Conservation (phyloP, 2,888 invertebrate genomes). For the Aleiodes leptofemur region DNA sequence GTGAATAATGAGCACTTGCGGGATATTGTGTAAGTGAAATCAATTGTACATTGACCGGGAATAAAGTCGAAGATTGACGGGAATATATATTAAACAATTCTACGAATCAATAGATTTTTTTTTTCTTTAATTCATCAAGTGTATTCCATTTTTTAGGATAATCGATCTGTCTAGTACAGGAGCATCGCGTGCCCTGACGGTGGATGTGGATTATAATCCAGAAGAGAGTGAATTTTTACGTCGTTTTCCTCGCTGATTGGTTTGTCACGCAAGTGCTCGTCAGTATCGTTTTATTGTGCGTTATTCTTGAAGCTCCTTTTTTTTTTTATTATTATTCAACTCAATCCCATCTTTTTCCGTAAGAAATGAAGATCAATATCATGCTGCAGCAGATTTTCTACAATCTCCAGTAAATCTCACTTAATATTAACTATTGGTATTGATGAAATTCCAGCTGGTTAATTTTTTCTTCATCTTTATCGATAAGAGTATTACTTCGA, state of each 20-base stretch:
- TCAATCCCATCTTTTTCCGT: not conserved
- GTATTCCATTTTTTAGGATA: not conserved
- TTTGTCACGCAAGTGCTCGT: constrained; percentile 20
- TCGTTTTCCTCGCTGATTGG: not conserved
- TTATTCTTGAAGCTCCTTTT: not conserved
- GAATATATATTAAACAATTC: not conserved
- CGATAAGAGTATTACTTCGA: constrained; percentile 8
- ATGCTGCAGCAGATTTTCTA: too few species aligned
- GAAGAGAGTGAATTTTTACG: not conserved
- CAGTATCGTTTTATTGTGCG: not conserved
- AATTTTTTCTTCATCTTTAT: not conserved
- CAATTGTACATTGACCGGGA: too few species aligned
- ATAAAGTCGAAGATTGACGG: not conserved
- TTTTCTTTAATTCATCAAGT: not conserved
- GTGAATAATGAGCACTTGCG: too few species aligned
- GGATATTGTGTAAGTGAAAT: too few species aligned
- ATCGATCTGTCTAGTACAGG: constrained; percentile 3
- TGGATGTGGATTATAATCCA: not conserved
- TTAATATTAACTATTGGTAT: not conserved
- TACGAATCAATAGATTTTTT: not conserved
- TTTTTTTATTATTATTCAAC: too few species aligned
- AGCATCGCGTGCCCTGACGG: not conserved
- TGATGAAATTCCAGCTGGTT: not conserved
- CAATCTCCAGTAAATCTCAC: not conserved
- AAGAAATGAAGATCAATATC: too few species aligned